phyloP scores from a whole-genome alignment of 1,140 invertebrate species.

The Harlomillsia oculata region DNA sequence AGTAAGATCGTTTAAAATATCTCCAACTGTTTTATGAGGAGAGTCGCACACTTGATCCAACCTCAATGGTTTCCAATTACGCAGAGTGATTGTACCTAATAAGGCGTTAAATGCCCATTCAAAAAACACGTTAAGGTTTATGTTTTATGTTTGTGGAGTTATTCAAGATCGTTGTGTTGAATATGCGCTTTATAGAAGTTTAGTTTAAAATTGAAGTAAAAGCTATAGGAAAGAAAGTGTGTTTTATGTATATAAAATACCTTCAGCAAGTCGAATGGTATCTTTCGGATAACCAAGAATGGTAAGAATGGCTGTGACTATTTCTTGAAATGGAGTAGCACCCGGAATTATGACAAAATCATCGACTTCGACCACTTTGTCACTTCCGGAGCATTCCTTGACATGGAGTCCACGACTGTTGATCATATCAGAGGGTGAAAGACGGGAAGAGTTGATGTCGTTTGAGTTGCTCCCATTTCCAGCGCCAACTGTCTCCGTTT shows the following conservation, averaged over 20 bases:
- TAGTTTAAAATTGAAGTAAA: too few relatives aligned
- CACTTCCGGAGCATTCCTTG: slow-evolving; percentile 15
- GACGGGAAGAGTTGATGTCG: slow-evolving; percentile 3
- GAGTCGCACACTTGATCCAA: slow-evolving; percentile 84
- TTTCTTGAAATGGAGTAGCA: slow-evolving; percentile 72
- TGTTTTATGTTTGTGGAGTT: not conserved
- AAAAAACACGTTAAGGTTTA: slow-evolving; percentile 35
- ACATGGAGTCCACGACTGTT: slow-evolving; percentile 37
- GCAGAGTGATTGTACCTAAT: slow-evolving; percentile 78
- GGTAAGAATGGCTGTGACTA: slow-evolving; percentile 65
- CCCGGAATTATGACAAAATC: slow-evolving; percentile 86
- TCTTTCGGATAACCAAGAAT: slow-evolving; percentile 68
- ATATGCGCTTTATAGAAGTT: not conserved
- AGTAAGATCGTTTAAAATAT: slow-evolving; percentile 83
- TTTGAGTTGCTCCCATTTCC: slow-evolving; percentile 3
- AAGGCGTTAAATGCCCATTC: too few relatives aligned
- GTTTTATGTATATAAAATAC: slow-evolving; percentile 42
- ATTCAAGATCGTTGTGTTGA: not conserved
- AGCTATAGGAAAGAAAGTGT: not conserved
- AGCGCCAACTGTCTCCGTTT: slow-evolving; percentile 2
- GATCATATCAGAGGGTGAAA: slow-evolving; percentile 7
- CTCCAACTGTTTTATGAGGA: slow-evolving; percentile 71
- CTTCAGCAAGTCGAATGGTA: slow-evolving; percentile 64
- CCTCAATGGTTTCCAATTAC: slow-evolving; percentile 84
- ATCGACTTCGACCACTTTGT: slow-evolving; percentile 61